Conservation (phyloP, 1,140 invertebrate genomes). For the Trachymyrmex cornetzi region DNA sequence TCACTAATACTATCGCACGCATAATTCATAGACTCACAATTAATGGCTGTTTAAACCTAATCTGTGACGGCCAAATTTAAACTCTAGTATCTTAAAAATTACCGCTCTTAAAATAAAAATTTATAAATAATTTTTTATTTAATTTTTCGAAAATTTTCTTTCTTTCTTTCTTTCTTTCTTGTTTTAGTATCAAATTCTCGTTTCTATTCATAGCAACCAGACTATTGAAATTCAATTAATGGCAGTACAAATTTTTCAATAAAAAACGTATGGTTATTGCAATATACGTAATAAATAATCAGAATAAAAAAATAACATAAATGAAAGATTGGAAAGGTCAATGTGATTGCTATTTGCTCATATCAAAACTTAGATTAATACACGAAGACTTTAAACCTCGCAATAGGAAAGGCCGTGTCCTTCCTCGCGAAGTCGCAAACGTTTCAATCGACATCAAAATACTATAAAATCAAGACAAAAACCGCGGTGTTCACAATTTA, state of each 20-base stretch:
- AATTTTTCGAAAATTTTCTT: too few relatives aligned
- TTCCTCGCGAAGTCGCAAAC: constrained; percentile 51
- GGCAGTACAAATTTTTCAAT: background rate
- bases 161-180: too few relatives aligned
- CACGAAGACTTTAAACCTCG: constrained; percentile 71
- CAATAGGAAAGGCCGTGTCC: constrained; percentile 54
- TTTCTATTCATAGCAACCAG: background rate
- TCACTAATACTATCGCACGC: too few relatives aligned
- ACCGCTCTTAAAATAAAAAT: too few relatives aligned
- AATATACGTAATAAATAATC: background rate
- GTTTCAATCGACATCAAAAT: constrained; percentile 61
- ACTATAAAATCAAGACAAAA: background rate
- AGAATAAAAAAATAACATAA: background rate
- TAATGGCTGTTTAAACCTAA: too few relatives aligned
- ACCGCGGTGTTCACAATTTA: constrained; percentile 56
- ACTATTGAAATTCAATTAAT: constrained; percentile 23
- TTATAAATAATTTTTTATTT: too few relatives aligned
- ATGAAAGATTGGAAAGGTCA: constrained; percentile 79
- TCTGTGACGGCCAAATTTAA: too few relatives aligned
- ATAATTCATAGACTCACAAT: too few relatives aligned
- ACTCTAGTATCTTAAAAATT: too few relatives aligned
- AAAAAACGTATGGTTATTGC: background rate
- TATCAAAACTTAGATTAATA: constrained; percentile 81
- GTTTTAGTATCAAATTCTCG: background rate
- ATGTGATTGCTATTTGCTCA: constrained; percentile 83